Conservation (phyloP, 1,140 invertebrate genomes). For the Agrypnia vestita region DNA sequence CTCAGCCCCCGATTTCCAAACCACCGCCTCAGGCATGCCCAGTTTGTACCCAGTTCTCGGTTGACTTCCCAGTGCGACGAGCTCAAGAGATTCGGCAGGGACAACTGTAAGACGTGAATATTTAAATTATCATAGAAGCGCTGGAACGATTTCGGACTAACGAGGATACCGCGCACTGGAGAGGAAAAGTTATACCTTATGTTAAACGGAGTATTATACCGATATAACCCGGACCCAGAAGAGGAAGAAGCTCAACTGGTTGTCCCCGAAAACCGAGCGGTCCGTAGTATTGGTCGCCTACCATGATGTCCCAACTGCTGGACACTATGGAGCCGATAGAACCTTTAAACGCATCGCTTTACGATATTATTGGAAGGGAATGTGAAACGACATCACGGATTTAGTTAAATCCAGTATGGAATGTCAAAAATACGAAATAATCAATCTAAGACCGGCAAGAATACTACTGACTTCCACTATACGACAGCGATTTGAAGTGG, state of each 20-base stretch:
- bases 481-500: constrained; percentile 3
- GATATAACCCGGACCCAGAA: constrained; percentile 1
- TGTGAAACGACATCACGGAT: constrained; percentile 34
- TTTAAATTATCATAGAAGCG: too few species aligned
- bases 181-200: neutral
- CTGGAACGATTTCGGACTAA: too few species aligned
- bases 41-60: neutral
- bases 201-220: neutral
- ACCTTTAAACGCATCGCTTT: too few species aligned
- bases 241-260: constrained; percentile 12
- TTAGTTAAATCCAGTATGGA: neutral
- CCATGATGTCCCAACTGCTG: constrained; percentile 61
- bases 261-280: constrained; percentile 15
- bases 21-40: neutral
- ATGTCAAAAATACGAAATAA: constrained; percentile 2
- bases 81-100: neutral
- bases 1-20: constrained; percentile 54
- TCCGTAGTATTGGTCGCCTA: constrained; percentile 55
- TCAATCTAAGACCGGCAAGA: constrained; percentile 2
- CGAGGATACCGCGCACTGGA: constrained; percentile 2
- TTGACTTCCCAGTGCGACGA: neutral
- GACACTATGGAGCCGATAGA: constrained; percentile 63
- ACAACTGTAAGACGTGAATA: neutral
- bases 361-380: too few species aligned
- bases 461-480: neutral